Base-by-base conservation (phyloP, 2,797 vertebrate genomes). In the Pipistrellus pipistrellus region DNA sequence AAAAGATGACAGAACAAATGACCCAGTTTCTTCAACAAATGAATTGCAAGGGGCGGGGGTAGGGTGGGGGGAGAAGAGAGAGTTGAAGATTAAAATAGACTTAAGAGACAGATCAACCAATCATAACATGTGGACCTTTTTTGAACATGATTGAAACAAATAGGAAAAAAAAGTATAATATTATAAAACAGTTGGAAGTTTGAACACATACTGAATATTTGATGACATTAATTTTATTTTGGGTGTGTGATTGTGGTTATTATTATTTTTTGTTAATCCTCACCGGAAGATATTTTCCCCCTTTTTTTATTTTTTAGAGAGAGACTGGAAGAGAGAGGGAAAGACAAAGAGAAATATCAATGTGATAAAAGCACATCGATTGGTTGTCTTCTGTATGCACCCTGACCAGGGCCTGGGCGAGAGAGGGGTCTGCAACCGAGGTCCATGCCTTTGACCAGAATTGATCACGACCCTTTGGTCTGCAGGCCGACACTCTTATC, bases 221-320 rank as follows among this genome's bases (percentile, higher is more conserved):
- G 32, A 41, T 86, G 32, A 53, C 71, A 76, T 71, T 73, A 41
- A 82, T 87, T 95, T 93, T 82, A 77, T 88, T 90, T 95, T 38
- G 66, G 21, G 8, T 94, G 18, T 83, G 23, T 68, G 86, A 44
- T 44, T 78, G 17, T n/a, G 55, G 55, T 25, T 57, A 30, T 62
- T 62, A 62, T 62, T 62, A 62, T 30, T 62, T 62, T 59, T 62
- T 62, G 59, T 62, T 30, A 30, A 62, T 62, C 59, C 27, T 30
- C 59, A 30, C 27, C 13, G 0, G 27, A 62, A 14, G 59, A 30
- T 62, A 62, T 59, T 27, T 27, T 9, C 6, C 25, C 12, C 13
- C 2, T 27, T 59, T 59, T 38, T n/a, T n/a, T n/a, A n/a, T n/a
- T n/a, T 59, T 27, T 27, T 9, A 4, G 48, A 59, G 59, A 62